phyloP scores from a whole-genome alignment of 1,140 invertebrate genomes.

The Macrobrachium rosenbergii region DNA sequence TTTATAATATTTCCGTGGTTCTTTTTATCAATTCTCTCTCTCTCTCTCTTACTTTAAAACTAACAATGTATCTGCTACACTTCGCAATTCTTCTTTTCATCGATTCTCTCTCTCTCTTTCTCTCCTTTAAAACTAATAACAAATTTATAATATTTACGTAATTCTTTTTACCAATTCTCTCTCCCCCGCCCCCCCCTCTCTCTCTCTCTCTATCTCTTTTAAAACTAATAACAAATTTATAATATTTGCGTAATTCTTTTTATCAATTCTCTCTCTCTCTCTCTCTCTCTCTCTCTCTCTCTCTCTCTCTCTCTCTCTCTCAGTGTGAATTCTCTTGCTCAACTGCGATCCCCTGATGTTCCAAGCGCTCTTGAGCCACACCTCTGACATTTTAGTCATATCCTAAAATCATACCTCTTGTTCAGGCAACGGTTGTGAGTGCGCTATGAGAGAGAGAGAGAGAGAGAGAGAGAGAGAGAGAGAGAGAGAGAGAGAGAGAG shows the following conservation, averaged over 20 bases:
- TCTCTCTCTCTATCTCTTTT: too few species aligned
- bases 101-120: background rate
- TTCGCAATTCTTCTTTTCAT: background rate
- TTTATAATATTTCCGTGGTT: too few species aligned
- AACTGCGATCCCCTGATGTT: too few species aligned
- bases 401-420: constrained; percentile 17
- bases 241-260: too few species aligned
- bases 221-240: too few species aligned
- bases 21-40: too few species aligned
- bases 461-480: constrained; percentile 1
- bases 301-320: too few species aligned
- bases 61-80: too few species aligned
- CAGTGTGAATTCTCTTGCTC: too few species aligned
- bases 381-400: constrained; percentile 2
- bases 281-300: background rate
- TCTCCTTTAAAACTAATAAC: too few species aligned
- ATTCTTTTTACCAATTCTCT: background rate
- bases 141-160: too few species aligned
- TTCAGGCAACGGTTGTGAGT: constrained; percentile 16
- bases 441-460: background rate
- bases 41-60: too few species aligned
- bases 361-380: background rate
- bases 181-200: background rate
- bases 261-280: background rate
- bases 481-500: background rate